These are phyloP conservation scores for Corythaixoides concolor DNA, from an alignment of 2,113 vertebrate species.

Conservation along the genomic window DNA sequence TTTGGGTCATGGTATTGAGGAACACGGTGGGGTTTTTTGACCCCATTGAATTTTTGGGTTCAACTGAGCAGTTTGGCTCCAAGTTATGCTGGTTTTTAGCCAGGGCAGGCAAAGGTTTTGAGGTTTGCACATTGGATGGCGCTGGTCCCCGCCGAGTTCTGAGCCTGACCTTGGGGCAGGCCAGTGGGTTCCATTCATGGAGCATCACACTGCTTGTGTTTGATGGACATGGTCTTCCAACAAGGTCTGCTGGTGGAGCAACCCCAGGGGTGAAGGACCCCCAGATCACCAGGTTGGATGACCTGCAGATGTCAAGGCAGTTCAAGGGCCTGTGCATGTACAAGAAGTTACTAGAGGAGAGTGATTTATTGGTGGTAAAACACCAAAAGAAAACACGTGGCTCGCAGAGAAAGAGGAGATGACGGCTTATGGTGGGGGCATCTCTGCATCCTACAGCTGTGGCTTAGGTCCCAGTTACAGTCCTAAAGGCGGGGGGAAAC, in stretches of 20 bases:
- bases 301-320: background rate
- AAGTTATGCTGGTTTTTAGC: background rate
- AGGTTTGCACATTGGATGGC: background rate
- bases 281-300: background rate
- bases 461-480: background rate
- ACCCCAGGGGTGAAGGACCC: background rate
- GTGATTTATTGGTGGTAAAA: background rate
- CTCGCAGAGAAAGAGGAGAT: background rate
- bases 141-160: background rate
- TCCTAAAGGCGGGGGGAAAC: fast-evolving
- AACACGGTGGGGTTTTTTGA: background rate
- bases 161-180: background rate
- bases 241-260: background rate
- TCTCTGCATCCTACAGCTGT: background rate
- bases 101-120: background rate
- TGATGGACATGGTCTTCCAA: background rate
- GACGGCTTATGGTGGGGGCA: background rate
- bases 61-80: background rate
- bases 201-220: fast-evolving
- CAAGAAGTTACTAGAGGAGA: background rate
- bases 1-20: background rate
- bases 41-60: background rate
- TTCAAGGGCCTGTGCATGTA: fast-evolving
- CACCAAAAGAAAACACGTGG: background rate
- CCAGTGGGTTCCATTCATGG: background rate